Evolutionary conservation across 2,113 vertebrate genomes (phyloP).

Genomic region (Myiagra hebetior): DNA sequence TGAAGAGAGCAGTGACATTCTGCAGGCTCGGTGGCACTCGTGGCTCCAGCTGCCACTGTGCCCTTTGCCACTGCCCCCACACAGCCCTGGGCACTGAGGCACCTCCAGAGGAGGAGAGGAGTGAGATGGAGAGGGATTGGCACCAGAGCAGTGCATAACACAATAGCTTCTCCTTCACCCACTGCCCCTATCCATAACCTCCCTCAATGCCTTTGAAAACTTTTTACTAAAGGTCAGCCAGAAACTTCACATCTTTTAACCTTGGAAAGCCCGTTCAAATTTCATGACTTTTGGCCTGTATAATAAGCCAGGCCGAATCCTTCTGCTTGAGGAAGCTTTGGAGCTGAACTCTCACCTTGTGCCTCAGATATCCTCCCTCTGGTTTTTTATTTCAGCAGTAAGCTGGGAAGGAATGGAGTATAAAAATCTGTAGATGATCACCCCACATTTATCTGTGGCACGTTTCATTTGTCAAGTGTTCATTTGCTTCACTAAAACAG

Average conservation of each 20-base stretch:
- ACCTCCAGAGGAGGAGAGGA: not conserved
- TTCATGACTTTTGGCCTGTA: not conserved
- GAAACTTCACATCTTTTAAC: not conserved
- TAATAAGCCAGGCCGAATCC: not conserved
- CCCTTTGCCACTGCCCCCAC: not conserved
- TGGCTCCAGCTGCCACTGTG: not conserved
- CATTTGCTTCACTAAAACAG: not conserved
- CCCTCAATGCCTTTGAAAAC: not conserved
- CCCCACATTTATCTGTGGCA: not conserved
- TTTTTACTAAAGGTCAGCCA: not conserved
- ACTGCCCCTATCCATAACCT: not conserved
- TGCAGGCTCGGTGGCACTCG: not conserved
- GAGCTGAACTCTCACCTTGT: not conserved
- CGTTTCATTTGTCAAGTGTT: not conserved
- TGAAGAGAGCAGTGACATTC: not conserved
- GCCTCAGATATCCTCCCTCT: not conserved
- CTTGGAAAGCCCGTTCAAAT: slow-evolving; percentile 4
- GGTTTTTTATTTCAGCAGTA: not conserved
- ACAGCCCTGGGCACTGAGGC: not conserved
- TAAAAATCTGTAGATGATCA: not conserved
- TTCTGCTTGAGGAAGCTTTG: not conserved
- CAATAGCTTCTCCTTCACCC: not conserved
- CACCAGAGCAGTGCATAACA: not conserved
- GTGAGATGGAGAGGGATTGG: not conserved
- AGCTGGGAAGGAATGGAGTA: not conserved